Percentiles rank a stretch among this genome's conserved stretches.
Conservation (phyloP, 1,140 invertebrate species). For the Drosophila littoralis region DNA sequence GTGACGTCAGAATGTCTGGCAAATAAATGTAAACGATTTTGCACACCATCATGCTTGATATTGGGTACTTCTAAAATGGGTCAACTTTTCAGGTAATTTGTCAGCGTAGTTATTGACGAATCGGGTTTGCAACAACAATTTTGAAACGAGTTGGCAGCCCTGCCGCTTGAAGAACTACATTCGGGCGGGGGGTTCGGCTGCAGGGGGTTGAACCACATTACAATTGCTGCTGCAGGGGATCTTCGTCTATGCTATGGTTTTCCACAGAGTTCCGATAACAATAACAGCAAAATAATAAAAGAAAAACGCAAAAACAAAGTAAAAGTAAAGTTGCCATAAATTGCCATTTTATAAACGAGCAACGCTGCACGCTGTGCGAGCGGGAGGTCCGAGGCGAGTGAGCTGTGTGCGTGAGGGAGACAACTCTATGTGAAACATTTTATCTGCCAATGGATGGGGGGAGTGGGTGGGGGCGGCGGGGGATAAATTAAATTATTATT, state of each 20-base stretch:
- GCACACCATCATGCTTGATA: neutral
- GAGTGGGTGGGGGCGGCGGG: neutral
- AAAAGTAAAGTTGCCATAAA: constrained; percentile 34
- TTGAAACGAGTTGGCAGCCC: constrained; percentile 28
- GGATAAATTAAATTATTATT: constrained; percentile 22
- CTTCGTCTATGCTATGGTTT: constrained; percentile 7
- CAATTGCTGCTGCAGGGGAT: constrained; percentile 18
- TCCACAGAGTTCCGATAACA: constrained; percentile 6
- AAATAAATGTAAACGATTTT: constrained; percentile 12
- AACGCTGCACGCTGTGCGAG: constrained; percentile 16
- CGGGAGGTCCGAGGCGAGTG: neutral
- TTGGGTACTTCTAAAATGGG: neutral
- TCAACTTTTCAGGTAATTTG: neutral
- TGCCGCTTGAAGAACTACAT: neutral
- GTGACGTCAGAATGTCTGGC: constrained; percentile 24
- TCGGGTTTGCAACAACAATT: neutral
- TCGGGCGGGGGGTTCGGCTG: neutral
- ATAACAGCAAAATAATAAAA: constrained; percentile 9
- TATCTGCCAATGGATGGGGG: neutral
- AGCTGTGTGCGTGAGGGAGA: constrained; percentile 22
- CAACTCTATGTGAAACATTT: constrained; percentile 17
- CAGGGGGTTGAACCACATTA: constrained; percentile 34
- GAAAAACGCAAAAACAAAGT: constrained; percentile 9
- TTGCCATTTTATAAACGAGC: constrained; percentile 29
- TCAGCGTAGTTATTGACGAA: neutral